A percentile compares a stretch with the other conserved stretches of the same genome.
Evolutionary conservation across 2,888 invertebrate genomes (phyloP).

Genomic region (Scrobipalpa atriplicella): DNA sequence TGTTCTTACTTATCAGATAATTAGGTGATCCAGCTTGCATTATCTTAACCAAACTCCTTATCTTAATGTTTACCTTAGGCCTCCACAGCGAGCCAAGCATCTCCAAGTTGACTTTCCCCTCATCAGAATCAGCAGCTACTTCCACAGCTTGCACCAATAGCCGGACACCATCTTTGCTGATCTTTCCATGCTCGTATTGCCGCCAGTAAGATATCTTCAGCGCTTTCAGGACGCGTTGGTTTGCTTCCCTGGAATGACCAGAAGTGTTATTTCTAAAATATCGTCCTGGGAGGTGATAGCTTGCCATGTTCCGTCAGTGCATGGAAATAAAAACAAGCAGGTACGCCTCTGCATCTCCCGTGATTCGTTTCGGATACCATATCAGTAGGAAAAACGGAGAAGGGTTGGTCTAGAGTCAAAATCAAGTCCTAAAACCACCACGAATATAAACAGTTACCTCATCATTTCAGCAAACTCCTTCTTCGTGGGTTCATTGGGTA

Average conservation of each 20-base stretch:
- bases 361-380: too few species aligned
- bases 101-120: constrained; percentile 69
- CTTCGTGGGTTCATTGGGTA: constrained; percentile 81
- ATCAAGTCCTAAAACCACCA: too few species aligned
- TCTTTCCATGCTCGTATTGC: constrained; percentile 84
- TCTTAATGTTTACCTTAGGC: constrained; percentile 58
- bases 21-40: too few species aligned
- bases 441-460: constrained; percentile 54
- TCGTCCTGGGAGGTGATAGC: not conserved
- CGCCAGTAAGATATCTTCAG: constrained; percentile 85
- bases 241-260: constrained; percentile 72
- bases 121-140: constrained; percentile 73
- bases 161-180: constrained; percentile 82
- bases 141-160: constrained; percentile 80
- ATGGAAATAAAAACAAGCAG: too few species aligned
- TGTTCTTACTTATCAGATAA: too few species aligned
- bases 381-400: too few species aligned
- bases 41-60: too few species aligned
- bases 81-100: constrained; percentile 72
- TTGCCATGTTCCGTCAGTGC: too few species aligned
- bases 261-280: not conserved
- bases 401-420: too few species aligned
- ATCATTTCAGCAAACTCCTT: constrained; percentile 83
- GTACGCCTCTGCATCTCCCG: too few species aligned
- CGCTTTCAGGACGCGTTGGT: constrained; percentile 83